Base-by-base conservation (phyloP, 2,113 vertebrate species). In the Corythaixoides concolor region DNA sequence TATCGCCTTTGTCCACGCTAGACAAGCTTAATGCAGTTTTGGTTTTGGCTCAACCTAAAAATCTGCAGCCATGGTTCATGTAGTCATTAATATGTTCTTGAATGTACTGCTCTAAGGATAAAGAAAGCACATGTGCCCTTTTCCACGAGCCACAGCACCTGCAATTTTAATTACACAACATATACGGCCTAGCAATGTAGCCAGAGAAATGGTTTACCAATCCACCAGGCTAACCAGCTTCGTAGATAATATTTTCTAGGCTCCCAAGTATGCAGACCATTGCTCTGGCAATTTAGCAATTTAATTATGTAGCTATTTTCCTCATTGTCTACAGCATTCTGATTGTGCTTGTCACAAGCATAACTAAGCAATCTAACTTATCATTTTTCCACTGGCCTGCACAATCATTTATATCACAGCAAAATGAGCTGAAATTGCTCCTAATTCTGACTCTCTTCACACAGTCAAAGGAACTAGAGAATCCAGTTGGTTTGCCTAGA, bases 241-340 rank as follows among this genome's bases (percentile, higher is more conserved):
- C 66, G 92, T 69, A 50, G 80, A 82, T 11, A 58, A 2, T 6
- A 91, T 66, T 82, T 93, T 56, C 26, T 68, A 62, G 74, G 47
- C 70, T 82, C 50, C 37, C 59, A 75, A 94, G 58, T 21, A 93
- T 33, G 66, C 33, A 78, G 49, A 72, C 22, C 52, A 84, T 87
- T 87, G 95, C 41, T 15, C 80, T 69, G 37, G 43, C 47, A 82
- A 93, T 88, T 88, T 24, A 94, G 43, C 45, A 58, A 62, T 81
- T 74, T 85, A 93, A 92, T 92, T 90, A 73, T 4, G 23, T 69
- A 72, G 94, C 77, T 93, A 73, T 95, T 95, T 91, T 89, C 77
- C 4, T 3, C 92, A 97, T 73, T 89, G 80, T 95, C 84, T 85
- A 75, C 78, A 93, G n/a, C 37, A 60, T 76, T 94, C 53, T 58